Percentiles rank a stretch among this genome's conserved stretches.
These are phyloP conservation scores for Drosophila virilis DNA, from an alignment of 1,140 invertebrate species.

Conservation along the genomic window DNA sequence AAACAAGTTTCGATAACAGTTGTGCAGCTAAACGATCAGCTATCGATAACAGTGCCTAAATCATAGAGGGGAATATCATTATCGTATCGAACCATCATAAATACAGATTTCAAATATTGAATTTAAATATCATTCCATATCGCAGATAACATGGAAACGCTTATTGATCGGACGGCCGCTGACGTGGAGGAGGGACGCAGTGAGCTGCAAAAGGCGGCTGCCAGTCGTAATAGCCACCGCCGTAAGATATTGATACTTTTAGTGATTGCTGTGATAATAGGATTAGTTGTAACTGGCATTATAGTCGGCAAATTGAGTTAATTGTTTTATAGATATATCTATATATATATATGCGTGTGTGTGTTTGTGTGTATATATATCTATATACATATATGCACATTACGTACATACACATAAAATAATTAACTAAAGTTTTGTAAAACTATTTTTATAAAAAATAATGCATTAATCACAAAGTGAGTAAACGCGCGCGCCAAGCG, in stretches of 20 bases:
- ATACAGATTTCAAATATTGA: neutral
- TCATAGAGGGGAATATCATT: neutral
- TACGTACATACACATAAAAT: slow-evolving; percentile 38
- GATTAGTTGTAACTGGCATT: slow-evolving; percentile 88
- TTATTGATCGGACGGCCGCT: slow-evolving; percentile 91
- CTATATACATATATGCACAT: slow-evolving; percentile 37
- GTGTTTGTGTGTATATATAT: slow-evolving; percentile 15
- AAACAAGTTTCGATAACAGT: slow-evolving; percentile 14
- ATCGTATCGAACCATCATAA: neutral
- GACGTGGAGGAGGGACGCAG: slow-evolving; percentile 91
- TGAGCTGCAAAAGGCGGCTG: slow-evolving; percentile 91
- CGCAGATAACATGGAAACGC: slow-evolving; percentile 94
- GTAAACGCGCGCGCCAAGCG: slow-evolving; percentile 59
- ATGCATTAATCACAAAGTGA: slow-evolving; percentile 78
- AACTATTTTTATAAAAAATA: slow-evolving; percentile 69
- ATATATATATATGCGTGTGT: slow-evolving; percentile 24
- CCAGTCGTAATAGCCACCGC: slow-evolving; percentile 90
- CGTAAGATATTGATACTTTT: slow-evolving; percentile 89
- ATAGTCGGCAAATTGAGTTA: slow-evolving; percentile 86
- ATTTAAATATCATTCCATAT: slow-evolving; percentile 24
- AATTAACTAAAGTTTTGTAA: slow-evolving; percentile 66
- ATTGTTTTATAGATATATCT: slow-evolving; percentile 62
- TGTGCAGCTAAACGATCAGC: neutral
- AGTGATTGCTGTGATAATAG: slow-evolving; percentile 87
- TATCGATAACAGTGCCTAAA: neutral